Evolutionary conservation across 2,113 vertebrate species (phyloP).

Genomic region (Dissostichus mawsoni): DNA sequence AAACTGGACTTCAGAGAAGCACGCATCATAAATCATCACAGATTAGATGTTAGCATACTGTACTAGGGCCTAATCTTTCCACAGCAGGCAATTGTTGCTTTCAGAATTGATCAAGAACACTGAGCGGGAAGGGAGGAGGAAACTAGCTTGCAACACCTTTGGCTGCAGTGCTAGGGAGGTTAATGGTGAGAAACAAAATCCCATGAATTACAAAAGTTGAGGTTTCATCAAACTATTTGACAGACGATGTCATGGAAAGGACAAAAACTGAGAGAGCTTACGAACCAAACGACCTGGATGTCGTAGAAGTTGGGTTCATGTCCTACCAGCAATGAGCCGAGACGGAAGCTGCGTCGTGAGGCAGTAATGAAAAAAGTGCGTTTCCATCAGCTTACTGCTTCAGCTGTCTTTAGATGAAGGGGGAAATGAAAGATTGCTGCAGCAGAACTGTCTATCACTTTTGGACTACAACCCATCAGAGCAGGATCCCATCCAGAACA

Average conservation of each 20-base stretch:
- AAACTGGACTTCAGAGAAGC: conserved; percentile 66
- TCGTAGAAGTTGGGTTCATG: conserved; percentile 48
- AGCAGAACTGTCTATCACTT: conserved; percentile 66
- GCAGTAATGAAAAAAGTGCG: conserved; percentile 62
- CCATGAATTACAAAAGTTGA: conserved; percentile 15
- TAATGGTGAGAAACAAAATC: conserved; percentile 4
- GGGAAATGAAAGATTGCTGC: conserved; percentile 62
- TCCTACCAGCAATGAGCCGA: conserved; percentile 55
- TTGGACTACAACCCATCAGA: conserved; percentile 63
- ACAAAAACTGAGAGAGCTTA: conserved; percentile 37
- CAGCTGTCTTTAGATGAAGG: conserved; percentile 68
- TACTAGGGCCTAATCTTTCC: conserved; percentile 51
- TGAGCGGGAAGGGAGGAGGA: background rate
- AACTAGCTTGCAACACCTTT: conserved; percentile 15
- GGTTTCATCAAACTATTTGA: conserved; percentile 55
- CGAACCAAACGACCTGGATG: conserved; percentile 47
- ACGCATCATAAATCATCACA: conserved; percentile 70
- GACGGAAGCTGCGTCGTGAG: conserved; percentile 40
- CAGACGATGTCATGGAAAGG: conserved; percentile 57
- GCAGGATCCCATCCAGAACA: conserved; percentile 48
- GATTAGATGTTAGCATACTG: conserved; percentile 64
- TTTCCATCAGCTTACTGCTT: conserved; percentile 70
- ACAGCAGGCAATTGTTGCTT: conserved; percentile 47
- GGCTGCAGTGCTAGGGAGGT: conserved; percentile 5
- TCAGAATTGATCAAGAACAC: conserved; percentile 37